A percentile compares a stretch with the other conserved stretches of the same genome.
Conservation (phyloP, 2,888 invertebrate genomes). For the Lutraria lutraria region DNA sequence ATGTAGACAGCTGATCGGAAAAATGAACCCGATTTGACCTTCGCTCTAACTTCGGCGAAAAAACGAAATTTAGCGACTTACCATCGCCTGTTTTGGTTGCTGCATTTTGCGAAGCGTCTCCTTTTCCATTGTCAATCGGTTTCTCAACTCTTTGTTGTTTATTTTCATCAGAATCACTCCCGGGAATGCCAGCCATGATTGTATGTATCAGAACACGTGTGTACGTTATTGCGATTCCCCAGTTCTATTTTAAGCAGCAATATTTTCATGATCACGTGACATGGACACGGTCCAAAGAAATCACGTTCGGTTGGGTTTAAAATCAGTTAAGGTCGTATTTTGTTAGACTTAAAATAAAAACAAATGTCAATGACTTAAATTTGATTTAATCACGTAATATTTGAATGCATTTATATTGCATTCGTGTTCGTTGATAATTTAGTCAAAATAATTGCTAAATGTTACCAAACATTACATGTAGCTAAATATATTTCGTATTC, state of each 20-base stretch:
- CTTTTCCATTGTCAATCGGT: constrained; percentile 37
- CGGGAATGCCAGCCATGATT: constrained; percentile 79
- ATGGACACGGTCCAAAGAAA: constrained; percentile 18
- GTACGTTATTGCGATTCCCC: constrained; percentile 59
- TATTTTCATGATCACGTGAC: constrained; percentile 57
- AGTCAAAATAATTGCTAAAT: no score
- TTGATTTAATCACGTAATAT: background rate
- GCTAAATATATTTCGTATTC: no score
- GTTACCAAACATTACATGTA: no score
- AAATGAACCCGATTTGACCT: constrained; percentile 32
- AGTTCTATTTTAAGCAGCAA: constrained; percentile 59
- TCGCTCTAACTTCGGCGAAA: constrained; percentile 5
- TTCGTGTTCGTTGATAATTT: no score
- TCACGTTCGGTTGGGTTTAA: background rate
- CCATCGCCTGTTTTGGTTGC: constrained; percentile 38
- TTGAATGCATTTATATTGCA: no score
- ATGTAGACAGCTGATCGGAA: constrained; percentile 39
- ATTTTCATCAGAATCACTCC: constrained; percentile 66
- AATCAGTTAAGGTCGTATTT: background rate
- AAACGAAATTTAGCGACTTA: constrained; percentile 28
- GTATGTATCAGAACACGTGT: constrained; percentile 53
- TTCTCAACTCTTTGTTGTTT: constrained; percentile 29
- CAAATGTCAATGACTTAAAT: background rate
- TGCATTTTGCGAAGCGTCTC: background rate
- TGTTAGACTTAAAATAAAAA: no score